phyloP scores from a whole-genome alignment of 2,113 vertebrate genomes.

The Podarcis raffonei region DNA sequence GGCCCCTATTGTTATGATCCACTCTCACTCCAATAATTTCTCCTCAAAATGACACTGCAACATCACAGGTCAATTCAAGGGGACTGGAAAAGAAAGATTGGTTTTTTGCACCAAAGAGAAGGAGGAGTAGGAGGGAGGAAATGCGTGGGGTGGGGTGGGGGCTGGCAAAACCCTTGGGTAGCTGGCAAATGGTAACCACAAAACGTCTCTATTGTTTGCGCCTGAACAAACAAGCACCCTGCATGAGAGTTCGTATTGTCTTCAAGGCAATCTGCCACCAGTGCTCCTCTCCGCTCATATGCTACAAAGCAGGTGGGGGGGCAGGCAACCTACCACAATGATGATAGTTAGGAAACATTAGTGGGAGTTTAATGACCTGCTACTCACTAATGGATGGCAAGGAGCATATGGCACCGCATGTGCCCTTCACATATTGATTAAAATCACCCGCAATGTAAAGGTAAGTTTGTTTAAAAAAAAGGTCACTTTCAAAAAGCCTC shows the following conservation, averaged over 20 bases:
- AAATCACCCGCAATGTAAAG: constrained; percentile 63
- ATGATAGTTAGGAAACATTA: constrained; percentile 57
- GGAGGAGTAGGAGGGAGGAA: constrained; percentile 22
- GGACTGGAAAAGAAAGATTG: constrained; percentile 75
- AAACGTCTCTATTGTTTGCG: constrained; percentile 78
- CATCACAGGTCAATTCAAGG: constrained; percentile 83
- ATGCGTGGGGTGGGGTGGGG: constrained; percentile 18
- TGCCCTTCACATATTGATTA: constrained; percentile 48
- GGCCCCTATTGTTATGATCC: constrained; percentile 82
- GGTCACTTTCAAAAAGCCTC: constrained; percentile 34
- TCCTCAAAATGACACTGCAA: constrained; percentile 75
- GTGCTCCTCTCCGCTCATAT: constrained; percentile 60
- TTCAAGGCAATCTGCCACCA: constrained; percentile 81
- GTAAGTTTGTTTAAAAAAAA: constrained; percentile 47
- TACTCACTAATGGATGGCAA: constrained; percentile 64
- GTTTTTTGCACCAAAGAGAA: constrained; percentile 79
- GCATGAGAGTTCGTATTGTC: constrained; percentile 83
- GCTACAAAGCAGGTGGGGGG: constrained; percentile 48
- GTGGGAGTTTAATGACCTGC: constrained; percentile 63
- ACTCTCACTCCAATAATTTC: constrained; percentile 73
- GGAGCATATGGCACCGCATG: constrained; percentile 53
- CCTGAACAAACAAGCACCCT: constrained; percentile 72
- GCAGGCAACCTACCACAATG: constrained; percentile 40
- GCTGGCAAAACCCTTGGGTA: constrained; percentile 68
- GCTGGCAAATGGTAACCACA: constrained; percentile 75